phyloP scores from a whole-genome alignment of 1,140 invertebrate species.

The Caenorhabditis briggsae region DNA sequence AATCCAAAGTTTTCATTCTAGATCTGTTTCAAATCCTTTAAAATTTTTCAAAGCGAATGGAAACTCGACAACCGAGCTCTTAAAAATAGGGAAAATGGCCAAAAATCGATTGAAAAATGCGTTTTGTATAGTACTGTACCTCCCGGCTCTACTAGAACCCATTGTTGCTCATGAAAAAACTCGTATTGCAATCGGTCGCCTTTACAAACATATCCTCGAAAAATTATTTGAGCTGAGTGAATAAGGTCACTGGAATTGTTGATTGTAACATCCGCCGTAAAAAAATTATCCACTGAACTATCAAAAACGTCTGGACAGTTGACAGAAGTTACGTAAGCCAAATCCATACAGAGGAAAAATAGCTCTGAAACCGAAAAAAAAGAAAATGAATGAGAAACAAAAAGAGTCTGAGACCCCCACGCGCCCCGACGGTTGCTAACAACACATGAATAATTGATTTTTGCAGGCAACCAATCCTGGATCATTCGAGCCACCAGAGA shows the following conservation, averaged over 20 bases:
- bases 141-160: slow-evolving; percentile 59
- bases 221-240: slow-evolving; percentile 60
- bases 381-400: slow-evolving; percentile 25
- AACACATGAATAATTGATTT: slow-evolving; percentile 34
- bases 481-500: slow-evolving; percentile 92
- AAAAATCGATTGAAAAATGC: background rate
- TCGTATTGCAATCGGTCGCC: slow-evolving; percentile 60
- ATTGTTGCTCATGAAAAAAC: slow-evolving; percentile 66
- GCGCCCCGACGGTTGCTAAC: slow-evolving; percentile 32
- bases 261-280: slow-evolving; percentile 60
- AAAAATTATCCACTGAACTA: slow-evolving; percentile 60
- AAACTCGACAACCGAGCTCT: too few relatives aligned
- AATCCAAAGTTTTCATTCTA: too few relatives aligned
- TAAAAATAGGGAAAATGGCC: too few relatives aligned
- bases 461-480: slow-evolving; percentile 94
- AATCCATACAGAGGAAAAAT: background rate
- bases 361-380: too few relatives aligned
- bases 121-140: slow-evolving; percentile 19
- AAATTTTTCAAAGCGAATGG: too few relatives aligned
- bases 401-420: background rate
- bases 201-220: slow-evolving; percentile 59
- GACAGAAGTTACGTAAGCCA: slow-evolving; percentile 30
- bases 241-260: slow-evolving; percentile 54
- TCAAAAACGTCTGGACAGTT: slow-evolving; percentile 40
- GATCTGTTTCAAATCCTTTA: too few relatives aligned